Evolutionary conservation across 2,888 invertebrate genomes (phyloP).

Genomic region (Drosophila conformis): DNA sequence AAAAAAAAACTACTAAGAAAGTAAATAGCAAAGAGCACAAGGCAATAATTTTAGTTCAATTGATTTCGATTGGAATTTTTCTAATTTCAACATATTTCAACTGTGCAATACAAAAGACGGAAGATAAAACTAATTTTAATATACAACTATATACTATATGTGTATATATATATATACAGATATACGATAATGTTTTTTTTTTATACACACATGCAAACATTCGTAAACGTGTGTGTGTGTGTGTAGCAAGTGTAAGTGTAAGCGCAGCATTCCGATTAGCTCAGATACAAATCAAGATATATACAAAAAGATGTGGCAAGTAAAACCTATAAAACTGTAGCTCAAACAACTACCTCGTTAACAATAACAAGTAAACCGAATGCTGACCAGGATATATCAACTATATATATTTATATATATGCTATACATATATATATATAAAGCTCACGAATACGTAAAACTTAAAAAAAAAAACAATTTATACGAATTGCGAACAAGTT

Average conservation of each 20-base stretch:
- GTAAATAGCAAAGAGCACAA: constrained; percentile 29
- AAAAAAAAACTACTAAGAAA: background rate
- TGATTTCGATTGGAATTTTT: constrained; percentile 47
- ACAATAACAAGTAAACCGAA: constrained; percentile 51
- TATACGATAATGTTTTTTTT: constrained; percentile 39
- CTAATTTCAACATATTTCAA: constrained; percentile 43
- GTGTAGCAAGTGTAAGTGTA: constrained; percentile 35
- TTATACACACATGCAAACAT: constrained; percentile 11
- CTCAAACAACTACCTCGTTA: constrained; percentile 76
- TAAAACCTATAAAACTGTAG: constrained; percentile 32
- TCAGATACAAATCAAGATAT: constrained; percentile 26
- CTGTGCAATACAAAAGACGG: constrained; percentile 62
- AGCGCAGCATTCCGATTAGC: constrained; percentile 48
- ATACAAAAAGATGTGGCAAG: background rate
- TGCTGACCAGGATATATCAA: constrained; percentile 27
- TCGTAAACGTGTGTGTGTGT: constrained; percentile 25
- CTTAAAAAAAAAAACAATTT: constrained; percentile 48
- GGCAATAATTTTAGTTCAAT: constrained; percentile 78
- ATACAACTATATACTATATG: constrained; percentile 25
- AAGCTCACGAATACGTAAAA: constrained; percentile 66
- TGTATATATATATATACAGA: constrained; percentile 20
- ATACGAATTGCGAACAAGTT: constrained; percentile 51
- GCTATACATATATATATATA: constrained; percentile 3
- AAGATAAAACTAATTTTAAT: constrained; percentile 29
- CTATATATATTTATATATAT: constrained; percentile 30